Conservation (phyloP, 1,140 invertebrate species). For the Trinorchestia longiramus region DNA sequence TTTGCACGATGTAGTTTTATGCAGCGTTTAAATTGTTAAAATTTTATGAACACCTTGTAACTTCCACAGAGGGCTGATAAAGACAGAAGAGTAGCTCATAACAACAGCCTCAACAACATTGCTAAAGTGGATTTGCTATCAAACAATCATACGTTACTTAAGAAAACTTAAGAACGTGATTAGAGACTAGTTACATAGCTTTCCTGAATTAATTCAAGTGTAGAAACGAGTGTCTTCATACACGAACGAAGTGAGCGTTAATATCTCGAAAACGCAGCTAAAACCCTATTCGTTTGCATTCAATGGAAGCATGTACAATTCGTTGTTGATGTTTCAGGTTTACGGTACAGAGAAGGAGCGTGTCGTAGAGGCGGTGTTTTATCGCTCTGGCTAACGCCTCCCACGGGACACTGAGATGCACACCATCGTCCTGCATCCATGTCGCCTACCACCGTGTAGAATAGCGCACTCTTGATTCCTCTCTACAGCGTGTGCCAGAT, state of each 20-base stretch:
- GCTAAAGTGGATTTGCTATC: too few species aligned
- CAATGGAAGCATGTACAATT: neutral
- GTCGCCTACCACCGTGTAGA: neutral
- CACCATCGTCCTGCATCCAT: neutral
- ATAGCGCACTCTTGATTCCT: neutral
- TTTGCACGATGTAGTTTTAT: too few species aligned
- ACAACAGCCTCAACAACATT: too few species aligned
- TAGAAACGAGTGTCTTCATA: too few species aligned
- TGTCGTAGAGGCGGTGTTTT: constrained; percentile 2
- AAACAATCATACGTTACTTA: too few species aligned
- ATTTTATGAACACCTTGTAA: too few species aligned
- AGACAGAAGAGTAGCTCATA: too few species aligned
- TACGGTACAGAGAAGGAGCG: neutral
- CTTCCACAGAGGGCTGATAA: too few species aligned
- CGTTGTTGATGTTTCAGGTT: constrained; percentile 28
- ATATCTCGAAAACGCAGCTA: neutral
- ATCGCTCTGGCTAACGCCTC: neutral
- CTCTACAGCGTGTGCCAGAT: neutral
- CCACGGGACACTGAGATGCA: neutral
- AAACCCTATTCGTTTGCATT: neutral
- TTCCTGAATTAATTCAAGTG: too few species aligned
- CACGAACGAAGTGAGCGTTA: neutral
- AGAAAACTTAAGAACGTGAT: too few species aligned
- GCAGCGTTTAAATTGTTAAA: too few species aligned
- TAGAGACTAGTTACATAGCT: too few species aligned